Base-by-base conservation (phyloP, 2,797 vertebrate species). In the Chanos chanos region DNA sequence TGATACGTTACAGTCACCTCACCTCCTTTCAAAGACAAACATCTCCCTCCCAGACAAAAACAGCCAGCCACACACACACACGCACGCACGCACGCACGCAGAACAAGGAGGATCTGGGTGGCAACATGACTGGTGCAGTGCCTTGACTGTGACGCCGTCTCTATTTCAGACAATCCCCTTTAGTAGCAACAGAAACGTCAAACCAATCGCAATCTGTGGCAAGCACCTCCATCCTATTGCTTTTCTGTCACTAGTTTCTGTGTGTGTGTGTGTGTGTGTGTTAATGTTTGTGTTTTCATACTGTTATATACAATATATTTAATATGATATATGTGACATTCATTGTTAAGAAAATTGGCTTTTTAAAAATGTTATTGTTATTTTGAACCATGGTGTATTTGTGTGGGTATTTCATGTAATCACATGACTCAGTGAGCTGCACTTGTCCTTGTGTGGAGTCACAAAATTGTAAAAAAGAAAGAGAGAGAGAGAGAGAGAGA, bases 361-460 rank as follows among this genome's bases (percentile, higher is more conserved):
- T 44, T 53, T 62, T 24, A 25, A 51, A 8, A 37, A 7, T 50
- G 21, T 61, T 44, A 24, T 8, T 25, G 13, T 19, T 24, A 58
- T 57, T 51, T 59, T 59, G 39, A 41, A 54, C 39, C 54, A 34
- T 61, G 64, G 64, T 64, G 64, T 25, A 31, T 53, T 57, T 55
- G 49, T 66, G 55, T 50, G 31, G 59, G 57, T 34, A 60, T 65
- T 67, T 61, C 58, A 73, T 71, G 65, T 73, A 61, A 73, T 80
- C 74, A 39, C 44, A 64, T 69, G 64, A 69, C 57, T 68, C 41
- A 61, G 44, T 12, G 81, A 52, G 68, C 74, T 72, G 78, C 73
- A 68, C 68, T 77, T 80, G 84, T 88, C 84, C 84, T 87, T 84
- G 80, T 71, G 76, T 85, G 79, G 87, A 79, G 85, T 85, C 82